Evolutionary conservation across 2,797 vertebrate species (phyloP).

Genomic region (Mycteria americana): DNA sequence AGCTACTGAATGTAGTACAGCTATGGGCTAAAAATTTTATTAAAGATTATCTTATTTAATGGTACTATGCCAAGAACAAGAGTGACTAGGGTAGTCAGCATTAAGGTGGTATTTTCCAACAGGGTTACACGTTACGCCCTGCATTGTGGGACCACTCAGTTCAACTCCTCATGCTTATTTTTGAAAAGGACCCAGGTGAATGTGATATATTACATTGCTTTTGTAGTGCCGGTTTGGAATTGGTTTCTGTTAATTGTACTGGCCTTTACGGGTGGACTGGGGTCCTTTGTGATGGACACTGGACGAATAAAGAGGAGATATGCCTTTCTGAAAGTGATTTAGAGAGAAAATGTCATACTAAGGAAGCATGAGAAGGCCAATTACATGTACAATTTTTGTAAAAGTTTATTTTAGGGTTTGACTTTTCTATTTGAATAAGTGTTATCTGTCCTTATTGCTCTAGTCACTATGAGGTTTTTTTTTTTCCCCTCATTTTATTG

Average conservation of each 20-base stretch:
- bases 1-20: neutral
- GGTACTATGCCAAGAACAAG: neutral
- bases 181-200: neutral
- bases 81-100: neutral
- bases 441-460: neutral
- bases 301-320: neutral
- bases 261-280: neutral
- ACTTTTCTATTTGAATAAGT: neutral
- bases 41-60: constrained; percentile 8
- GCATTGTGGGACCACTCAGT: neutral
- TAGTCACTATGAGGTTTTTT: neutral
- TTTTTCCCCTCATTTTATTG: neutral
- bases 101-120: neutral
- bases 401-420: neutral
- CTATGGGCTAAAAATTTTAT: neutral
- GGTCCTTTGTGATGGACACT: neutral
- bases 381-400: neutral
- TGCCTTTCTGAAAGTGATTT: neutral
- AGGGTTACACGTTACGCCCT: neutral
- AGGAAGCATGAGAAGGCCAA: neutral
- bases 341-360: neutral
- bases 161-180: neutral
- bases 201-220: neutral
- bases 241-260: neutral
- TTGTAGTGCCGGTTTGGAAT: neutral